phyloP scores from a whole-genome alignment of 2,113 vertebrate genomes.

The Corapipo altera region DNA sequence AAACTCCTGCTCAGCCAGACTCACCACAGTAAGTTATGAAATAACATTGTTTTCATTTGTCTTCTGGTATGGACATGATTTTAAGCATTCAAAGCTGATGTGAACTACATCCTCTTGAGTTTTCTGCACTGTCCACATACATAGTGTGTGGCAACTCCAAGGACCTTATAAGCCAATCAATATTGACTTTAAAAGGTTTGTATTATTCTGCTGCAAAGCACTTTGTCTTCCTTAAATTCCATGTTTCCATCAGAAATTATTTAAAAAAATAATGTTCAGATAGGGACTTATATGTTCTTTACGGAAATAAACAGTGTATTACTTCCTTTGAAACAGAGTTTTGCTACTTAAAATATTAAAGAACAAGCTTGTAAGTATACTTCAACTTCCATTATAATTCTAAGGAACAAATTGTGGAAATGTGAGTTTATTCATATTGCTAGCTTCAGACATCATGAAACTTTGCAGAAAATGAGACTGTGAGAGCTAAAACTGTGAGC shows the following conservation, averaged over 20 bases:
- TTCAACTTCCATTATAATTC: neutral
- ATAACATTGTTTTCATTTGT: neutral
- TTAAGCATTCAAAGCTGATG: neutral
- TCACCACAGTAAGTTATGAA: neutral
- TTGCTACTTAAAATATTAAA: neutral
- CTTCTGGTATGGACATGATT: neutral
- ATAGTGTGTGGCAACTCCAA: rapidly evolving
- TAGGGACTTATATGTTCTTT: neutral
- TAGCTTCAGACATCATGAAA: neutral
- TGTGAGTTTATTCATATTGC: neutral
- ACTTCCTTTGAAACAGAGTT: neutral
- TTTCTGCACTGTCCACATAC: neutral
- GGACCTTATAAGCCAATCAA: neutral
- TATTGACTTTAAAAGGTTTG: neutral
- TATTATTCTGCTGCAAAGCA: neutral
- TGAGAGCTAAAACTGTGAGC: neutral
- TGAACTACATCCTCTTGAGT: neutral
- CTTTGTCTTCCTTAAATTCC: neutral
- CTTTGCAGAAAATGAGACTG: neutral
- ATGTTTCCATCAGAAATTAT: neutral
- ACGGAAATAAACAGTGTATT: neutral
- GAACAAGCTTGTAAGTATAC: neutral
- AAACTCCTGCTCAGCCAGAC: too few species aligned
- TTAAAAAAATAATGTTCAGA: rapidly evolving
- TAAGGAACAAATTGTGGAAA: neutral